Conservation (phyloP, 35 echinoderm and acorn worm species). For the Strongylocentrotus purpuratus region DNA sequence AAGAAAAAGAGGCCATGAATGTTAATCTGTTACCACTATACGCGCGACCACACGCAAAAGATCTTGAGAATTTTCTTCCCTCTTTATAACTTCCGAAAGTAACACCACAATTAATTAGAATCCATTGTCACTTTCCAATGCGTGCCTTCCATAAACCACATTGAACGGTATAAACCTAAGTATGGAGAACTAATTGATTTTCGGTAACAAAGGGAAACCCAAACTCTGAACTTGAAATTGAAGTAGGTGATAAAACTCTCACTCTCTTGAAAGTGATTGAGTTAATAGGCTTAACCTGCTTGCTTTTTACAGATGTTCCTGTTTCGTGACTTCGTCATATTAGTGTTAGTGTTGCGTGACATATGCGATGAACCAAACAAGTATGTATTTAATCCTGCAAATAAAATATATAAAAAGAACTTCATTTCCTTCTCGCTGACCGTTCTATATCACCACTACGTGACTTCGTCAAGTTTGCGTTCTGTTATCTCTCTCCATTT, state of each 20-base stretch:
- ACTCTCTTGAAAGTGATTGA: not conserved
- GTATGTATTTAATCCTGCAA: not conserved
- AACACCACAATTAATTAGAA: not conserved
- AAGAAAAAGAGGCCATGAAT: not conserved
- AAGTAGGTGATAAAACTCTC: not conserved
- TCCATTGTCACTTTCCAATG: not conserved
- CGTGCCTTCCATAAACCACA: not conserved
- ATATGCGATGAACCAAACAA: not conserved
- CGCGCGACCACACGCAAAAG: not conserved
- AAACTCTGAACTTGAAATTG: not conserved
- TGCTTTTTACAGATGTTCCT: not conserved
- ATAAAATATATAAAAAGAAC: not conserved
- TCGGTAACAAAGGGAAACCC: not conserved
- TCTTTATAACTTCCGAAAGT: not conserved
- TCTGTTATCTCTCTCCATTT: not conserved
- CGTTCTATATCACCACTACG: not conserved
- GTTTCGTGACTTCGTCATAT: not conserved
- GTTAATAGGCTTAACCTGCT: not conserved
- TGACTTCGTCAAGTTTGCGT: conserved; percentile 12
- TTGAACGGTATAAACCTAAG: not conserved
- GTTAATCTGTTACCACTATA: not conserved
- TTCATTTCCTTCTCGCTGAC: not conserved
- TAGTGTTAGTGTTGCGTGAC: not conserved
- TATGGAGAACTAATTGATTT: not conserved
- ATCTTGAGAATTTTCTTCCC: not conserved